Conservation (phyloP, 2,113 vertebrate species). For the Thomomys bottae region DNA sequence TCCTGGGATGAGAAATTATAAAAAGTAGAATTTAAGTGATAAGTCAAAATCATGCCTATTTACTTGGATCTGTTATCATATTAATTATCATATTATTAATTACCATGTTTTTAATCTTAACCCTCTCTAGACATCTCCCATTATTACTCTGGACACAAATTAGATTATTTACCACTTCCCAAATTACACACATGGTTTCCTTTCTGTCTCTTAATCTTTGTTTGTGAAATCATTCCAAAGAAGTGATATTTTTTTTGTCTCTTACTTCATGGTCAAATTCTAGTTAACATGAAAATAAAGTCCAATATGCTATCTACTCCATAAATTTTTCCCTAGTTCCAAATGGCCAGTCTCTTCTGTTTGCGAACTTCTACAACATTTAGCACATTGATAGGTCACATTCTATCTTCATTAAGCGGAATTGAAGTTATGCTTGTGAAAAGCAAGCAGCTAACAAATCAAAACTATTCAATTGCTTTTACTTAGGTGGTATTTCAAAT, state of each 20-base stretch:
- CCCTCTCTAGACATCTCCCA: not conserved
- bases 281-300: not conserved
- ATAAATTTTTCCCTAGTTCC: not conserved
- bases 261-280: slow-evolving; percentile 5
- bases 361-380: not conserved
- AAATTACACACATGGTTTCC: not conserved
- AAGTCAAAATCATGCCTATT: not conserved
- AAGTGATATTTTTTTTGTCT: not conserved
- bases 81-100: too few species aligned
- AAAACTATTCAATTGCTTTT: not conserved
- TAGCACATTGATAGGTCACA: not conserved
- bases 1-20: not conserved
- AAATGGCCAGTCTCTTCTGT: not conserved
- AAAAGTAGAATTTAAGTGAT: not conserved
- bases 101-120: not conserved
- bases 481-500: not conserved
- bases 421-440: not conserved
- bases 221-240: not conserved
- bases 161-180: not conserved
- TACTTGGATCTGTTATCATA: not conserved
- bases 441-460: not conserved
- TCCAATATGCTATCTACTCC: not conserved
- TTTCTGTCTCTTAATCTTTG: not conserved
- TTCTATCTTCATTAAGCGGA: not conserved
- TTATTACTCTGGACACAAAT: not conserved